Conservation (phyloP, 1,140 invertebrate genomes). For the Listronotus oregonensis region DNA sequence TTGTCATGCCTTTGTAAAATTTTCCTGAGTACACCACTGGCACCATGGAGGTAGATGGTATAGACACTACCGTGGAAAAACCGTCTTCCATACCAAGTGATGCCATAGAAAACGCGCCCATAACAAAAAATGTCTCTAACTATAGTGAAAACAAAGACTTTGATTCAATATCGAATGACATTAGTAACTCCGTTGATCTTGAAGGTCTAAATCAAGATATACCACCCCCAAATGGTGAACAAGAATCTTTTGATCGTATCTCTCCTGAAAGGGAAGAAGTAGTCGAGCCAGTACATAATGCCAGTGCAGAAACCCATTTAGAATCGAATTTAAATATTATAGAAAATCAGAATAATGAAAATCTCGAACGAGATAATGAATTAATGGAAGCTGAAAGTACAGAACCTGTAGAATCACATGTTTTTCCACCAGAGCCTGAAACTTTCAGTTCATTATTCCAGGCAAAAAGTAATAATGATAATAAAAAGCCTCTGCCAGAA, state of each 20-base stretch:
- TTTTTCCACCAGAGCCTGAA: neutral
- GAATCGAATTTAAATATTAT: conserved; percentile 27
- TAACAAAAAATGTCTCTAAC: conserved; percentile 12
- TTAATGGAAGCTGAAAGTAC: conserved; percentile 25
- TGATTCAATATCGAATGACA: conserved; percentile 10
- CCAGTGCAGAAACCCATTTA: conserved; percentile 22
- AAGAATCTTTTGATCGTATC: conserved; percentile 12
- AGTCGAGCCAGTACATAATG: conserved; percentile 11
- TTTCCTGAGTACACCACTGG: conserved; percentile 31
- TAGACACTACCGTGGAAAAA: conserved; percentile 24
- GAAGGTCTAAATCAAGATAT: conserved; percentile 12
- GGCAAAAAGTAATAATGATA: conserved; percentile 10
- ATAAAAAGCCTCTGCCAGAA: neutral
- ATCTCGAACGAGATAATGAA: conserved; percentile 29
- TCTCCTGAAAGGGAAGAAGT: conserved; percentile 5
- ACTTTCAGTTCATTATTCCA: neutral
- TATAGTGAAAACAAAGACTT: conserved; percentile 18
- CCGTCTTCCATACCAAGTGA: conserved; percentile 18
- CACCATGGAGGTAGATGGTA: conserved; percentile 29
- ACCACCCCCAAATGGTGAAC: conserved; percentile 21
- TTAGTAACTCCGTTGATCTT: conserved; percentile 5
- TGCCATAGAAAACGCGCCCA: conserved; percentile 4
- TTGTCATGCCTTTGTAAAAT: conserved; percentile 4
- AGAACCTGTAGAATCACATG: neutral
- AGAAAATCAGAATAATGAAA: conserved; percentile 32